A percentile compares a stretch with the other conserved stretches of the same genome.
phyloP scores from a whole-genome alignment of 2,113 vertebrate genomes.

The Phalacrocorax pelagicus region DNA sequence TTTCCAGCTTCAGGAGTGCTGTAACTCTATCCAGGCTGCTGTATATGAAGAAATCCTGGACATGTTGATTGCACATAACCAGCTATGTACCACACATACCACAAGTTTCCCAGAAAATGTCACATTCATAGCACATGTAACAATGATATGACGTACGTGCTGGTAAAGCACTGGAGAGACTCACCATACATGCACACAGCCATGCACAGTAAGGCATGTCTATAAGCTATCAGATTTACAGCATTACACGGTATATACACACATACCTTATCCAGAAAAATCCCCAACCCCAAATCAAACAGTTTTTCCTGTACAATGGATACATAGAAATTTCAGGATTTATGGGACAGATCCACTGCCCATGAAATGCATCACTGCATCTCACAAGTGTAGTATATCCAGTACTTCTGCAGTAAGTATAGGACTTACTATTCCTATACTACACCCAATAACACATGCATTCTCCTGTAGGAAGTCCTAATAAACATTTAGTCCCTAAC shows the following conservation, averaged over 20 bases:
- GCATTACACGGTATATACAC: not conserved
- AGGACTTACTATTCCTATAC: not conserved
- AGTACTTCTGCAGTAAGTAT: not conserved
- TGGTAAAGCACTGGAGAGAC: not conserved
- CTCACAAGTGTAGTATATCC: not conserved
- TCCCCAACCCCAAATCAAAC: not conserved
- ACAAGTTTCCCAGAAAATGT: not conserved
- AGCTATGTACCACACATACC: not conserved
- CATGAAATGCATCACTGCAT: not conserved
- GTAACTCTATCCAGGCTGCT: not conserved
- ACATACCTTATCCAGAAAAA: not conserved
- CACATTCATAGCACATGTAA: not conserved
- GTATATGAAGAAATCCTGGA: not conserved
- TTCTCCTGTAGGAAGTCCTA: not conserved
- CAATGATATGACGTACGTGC: not conserved
- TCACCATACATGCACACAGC: not conserved
- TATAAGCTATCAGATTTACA: not conserved
- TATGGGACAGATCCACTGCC: not conserved
- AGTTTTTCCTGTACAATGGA: not conserved
- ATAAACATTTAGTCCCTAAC: not conserved
- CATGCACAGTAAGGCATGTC: not conserved
- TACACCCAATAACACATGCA: not conserved
- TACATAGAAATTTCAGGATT: not conserved
- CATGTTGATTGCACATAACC: not conserved
- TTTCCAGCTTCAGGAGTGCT: not conserved